phyloP scores from a whole-genome alignment of 2,113 vertebrate species.

The Brachyhypopomus gauderio region DNA sequence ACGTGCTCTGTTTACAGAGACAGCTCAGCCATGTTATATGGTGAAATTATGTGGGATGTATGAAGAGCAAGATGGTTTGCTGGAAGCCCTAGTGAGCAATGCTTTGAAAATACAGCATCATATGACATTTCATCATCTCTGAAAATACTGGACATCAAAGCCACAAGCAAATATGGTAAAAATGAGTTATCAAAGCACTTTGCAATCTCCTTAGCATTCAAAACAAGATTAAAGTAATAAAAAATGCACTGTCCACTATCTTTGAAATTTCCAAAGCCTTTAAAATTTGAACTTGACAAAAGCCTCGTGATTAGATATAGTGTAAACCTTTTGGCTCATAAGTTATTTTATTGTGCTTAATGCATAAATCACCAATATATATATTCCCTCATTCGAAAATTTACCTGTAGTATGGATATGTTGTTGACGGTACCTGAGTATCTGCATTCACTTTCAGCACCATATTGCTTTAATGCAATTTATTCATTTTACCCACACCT shows the following conservation, averaged over 20 bases:
- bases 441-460: too few species aligned
- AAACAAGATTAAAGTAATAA: not conserved
- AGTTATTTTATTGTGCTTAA: too few species aligned
- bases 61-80: not conserved
- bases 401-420: too few species aligned
- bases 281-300: not conserved
- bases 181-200: not conserved
- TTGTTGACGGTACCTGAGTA: too few species aligned
- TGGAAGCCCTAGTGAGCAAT: not conserved
- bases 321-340: too few species aligned
- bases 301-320: not conserved
- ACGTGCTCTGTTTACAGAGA: not conserved
- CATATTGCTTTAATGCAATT: too few species aligned
- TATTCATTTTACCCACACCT: too few species aligned
- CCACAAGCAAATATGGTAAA: not conserved
- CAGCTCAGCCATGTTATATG: not conserved
- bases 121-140: slow-evolving; percentile 6
- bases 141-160: not conserved
- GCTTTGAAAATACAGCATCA: not conserved
- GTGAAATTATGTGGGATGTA: not conserved
- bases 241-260: not conserved
- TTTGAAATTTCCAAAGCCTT: not conserved
- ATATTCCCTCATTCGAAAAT: too few species aligned
- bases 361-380: too few species aligned
- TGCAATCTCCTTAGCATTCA: not conserved